These are phyloP conservation scores for Rattus norvegicus DNA, from an alignment of 2,113 vertebrate species.

Conservation along the genomic window DNA sequence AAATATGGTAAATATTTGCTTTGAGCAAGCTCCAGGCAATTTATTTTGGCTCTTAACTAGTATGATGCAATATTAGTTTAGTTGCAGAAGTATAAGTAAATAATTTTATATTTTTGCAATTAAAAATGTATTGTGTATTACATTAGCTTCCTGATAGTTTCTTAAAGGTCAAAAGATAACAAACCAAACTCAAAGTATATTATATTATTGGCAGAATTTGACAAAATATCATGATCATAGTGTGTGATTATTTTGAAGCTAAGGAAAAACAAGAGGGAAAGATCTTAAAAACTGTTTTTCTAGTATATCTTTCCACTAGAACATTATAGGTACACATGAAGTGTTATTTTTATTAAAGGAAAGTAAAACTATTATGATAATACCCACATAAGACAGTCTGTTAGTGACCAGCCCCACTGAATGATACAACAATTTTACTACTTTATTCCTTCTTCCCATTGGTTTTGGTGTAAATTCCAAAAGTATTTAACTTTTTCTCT, in stretches of 20 bases:
- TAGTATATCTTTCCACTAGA: neutral
- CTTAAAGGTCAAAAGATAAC: neutral
- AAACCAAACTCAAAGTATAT: neutral
- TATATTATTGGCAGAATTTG: neutral
- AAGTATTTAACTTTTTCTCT: neutral
- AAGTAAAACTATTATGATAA: constrained; percentile 15
- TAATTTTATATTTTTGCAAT: neutral
- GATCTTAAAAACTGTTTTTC: neutral
- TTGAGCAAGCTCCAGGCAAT: neutral
- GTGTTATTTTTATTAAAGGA: neutral
- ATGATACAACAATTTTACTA: neutral
- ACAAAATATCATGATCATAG: constrained; percentile 11
- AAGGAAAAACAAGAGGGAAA: neutral
- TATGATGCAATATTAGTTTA: constrained; percentile 3
- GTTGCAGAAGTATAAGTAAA: neutral
- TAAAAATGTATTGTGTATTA: neutral
- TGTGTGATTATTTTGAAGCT: neutral
- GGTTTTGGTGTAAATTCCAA: constrained; percentile 12
- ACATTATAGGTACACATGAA: neutral
- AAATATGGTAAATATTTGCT: neutral
- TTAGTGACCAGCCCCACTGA: neutral
- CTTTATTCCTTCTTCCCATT: neutral
- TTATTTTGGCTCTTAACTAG: neutral
- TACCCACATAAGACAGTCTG: neutral
- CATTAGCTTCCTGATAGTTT: constrained; percentile 7